Conservation (phyloP, 1,140 invertebrate species). For the Dufourea novaeangliae region DNA sequence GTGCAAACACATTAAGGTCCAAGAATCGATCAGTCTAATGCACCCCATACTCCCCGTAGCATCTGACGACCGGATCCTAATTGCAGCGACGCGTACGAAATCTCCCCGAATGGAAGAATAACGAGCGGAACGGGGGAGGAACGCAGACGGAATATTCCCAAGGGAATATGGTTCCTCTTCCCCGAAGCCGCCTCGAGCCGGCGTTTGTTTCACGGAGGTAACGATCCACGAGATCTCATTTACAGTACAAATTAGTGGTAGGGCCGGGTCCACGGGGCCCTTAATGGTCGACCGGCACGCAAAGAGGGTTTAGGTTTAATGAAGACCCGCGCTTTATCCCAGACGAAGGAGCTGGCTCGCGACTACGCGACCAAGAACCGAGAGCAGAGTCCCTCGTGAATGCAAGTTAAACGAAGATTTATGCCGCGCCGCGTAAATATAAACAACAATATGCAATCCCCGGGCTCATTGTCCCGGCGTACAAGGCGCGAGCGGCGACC, state of each 20-base stretch:
- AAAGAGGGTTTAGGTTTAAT: slow-evolving; percentile 78
- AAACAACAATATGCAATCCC: slow-evolving; percentile 81
- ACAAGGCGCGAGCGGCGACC: slow-evolving; percentile 52
- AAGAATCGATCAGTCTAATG: too few relatives aligned
- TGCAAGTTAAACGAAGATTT: slow-evolving; percentile 81
- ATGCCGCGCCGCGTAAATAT: slow-evolving; percentile 78
- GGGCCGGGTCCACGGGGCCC: slow-evolving; percentile 69
- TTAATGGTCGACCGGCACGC: slow-evolving; percentile 78
- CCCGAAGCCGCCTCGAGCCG: neutral
- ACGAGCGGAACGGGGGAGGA: neutral
- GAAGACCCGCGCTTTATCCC: slow-evolving; percentile 79
- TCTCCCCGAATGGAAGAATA: neutral
- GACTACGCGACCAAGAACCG: slow-evolving; percentile 25
- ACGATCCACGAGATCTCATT: slow-evolving; percentile 78
- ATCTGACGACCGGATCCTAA: too few relatives aligned
- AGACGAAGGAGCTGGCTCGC: slow-evolving; percentile 70
- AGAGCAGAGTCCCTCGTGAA: too few relatives aligned
- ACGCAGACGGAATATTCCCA: slow-evolving; percentile 1
- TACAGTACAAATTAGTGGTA: slow-evolving; percentile 80
- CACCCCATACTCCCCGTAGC: too few relatives aligned
- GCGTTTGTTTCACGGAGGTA: slow-evolving; percentile 64
- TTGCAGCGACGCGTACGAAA: too few relatives aligned
- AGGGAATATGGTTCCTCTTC: neutral
- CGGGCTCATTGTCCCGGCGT: slow-evolving; percentile 73
- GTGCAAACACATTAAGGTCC: too few relatives aligned